phyloP scores from a whole-genome alignment of 2,113 vertebrate genomes.

The Fregetta grallaria region DNA sequence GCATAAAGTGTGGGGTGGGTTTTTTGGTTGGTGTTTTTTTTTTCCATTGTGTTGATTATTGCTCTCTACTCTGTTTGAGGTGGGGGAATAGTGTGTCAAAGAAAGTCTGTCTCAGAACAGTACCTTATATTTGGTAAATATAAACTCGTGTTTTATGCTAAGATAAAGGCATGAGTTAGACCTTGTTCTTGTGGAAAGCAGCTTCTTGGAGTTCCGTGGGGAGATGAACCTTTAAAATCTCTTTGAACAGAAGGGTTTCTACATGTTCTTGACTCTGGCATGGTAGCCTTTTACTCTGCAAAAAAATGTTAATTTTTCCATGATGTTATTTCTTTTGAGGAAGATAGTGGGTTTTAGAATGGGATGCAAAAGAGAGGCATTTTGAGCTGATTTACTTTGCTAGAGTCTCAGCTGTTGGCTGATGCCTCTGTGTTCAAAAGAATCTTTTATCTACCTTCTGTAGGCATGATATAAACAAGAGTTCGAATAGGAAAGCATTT shows the following conservation, averaged over 20 bases:
- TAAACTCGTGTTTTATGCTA: not conserved
- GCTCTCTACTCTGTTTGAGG: not conserved
- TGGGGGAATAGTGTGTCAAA: not conserved
- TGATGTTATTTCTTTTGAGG: not conserved
- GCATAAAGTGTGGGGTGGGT: not conserved
- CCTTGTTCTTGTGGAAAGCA: not conserved
- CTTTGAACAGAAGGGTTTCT: not conserved
- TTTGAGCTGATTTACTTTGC: not conserved
- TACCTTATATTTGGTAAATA: not conserved
- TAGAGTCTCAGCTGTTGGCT: not conserved
- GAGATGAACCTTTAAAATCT: not conserved
- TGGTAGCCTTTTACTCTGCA: not conserved
- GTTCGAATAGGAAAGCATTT: not conserved
- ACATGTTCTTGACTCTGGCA: not conserved
- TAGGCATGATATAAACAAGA: rapidly evolving
- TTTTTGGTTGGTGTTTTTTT: not conserved
- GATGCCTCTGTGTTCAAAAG: not conserved
- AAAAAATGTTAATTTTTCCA: not conserved
- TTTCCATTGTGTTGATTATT: rapidly evolving
- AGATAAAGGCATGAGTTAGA: not conserved
- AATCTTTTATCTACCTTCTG: not conserved
- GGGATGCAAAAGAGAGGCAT: not conserved
- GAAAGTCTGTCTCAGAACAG: not conserved
- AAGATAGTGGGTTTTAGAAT: not conserved
- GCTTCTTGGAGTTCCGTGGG: not conserved